Evolutionary conservation across 2,797 vertebrate species (phyloP).

Genomic region (Heliangelus exortis): DNA sequence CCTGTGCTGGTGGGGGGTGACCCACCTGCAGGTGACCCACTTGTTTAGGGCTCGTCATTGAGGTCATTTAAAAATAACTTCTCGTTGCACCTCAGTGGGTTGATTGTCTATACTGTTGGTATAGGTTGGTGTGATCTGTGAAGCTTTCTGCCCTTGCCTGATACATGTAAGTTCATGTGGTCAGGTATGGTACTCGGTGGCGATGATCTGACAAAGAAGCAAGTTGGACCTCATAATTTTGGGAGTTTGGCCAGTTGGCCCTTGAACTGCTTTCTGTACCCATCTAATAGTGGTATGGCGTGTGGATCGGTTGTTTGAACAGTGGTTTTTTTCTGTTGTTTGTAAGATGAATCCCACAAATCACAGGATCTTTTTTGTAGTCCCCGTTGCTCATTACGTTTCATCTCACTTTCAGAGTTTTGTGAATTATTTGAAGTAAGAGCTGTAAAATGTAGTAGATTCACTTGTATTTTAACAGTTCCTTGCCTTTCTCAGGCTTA

Average conservation of each 20-base stretch:
- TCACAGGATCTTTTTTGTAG: neutral
- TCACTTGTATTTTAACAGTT: neutral
- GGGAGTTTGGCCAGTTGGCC: neutral
- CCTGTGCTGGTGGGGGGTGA: rapidly evolving
- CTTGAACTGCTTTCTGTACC: neutral
- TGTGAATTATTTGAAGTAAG: neutral
- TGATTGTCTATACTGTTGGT: rapidly evolving
- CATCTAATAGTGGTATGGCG: rapidly evolving
- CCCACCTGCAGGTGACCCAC: no score
- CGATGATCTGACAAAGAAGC: neutral
- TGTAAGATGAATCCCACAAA: neutral
- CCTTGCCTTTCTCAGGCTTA: neutral
- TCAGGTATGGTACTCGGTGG: neutral
- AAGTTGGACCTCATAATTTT: rapidly evolving
- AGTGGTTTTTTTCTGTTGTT: neutral
- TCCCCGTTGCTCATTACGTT: neutral
- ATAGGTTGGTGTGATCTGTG: no score
- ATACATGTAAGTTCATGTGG: rapidly evolving
- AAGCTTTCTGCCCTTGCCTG: neutral
- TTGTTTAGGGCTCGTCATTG: rapidly evolving
- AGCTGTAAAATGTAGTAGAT: neutral
- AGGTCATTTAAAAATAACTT: rapidly evolving
- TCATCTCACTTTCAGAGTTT: neutral
- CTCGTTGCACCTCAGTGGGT: rapidly evolving
- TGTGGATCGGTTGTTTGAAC: rapidly evolving